A percentile compares a stretch with the other conserved stretches of the same genome.
Evolutionary conservation across 2,797 vertebrate species (phyloP).

Genomic region (Zenarchopterus dispar): DNA sequence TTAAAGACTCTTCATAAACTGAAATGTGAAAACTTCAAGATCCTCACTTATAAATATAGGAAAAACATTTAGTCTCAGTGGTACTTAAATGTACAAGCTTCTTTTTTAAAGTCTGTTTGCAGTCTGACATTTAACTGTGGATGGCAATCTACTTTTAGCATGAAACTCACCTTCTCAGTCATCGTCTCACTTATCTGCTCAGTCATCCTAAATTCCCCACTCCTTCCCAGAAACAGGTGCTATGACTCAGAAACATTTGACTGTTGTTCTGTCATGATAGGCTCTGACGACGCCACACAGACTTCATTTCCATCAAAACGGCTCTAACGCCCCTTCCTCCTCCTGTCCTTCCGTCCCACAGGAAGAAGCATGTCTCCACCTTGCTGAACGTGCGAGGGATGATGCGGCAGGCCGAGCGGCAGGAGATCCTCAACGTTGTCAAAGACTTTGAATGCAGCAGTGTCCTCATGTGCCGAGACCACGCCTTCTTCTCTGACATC

Average conservation of each 20-base stretch:
- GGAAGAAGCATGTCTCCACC: conserved; percentile 88
- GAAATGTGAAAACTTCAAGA: no score
- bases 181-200: neutral
- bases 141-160: no score
- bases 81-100: no score
- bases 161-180: neutral
- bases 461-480: conserved; percentile 68
- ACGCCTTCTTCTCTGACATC: conserved; percentile 87
- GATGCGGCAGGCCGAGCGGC: conserved; percentile 82
- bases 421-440: conserved; percentile 89
- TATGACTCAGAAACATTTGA: conserved; percentile 39
- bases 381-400: conserved; percentile 90
- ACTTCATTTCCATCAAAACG: conserved; percentile 34
- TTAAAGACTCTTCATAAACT: no score
- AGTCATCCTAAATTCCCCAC: neutral
- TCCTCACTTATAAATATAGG: no score
- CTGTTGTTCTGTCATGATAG: conserved; percentile 22
- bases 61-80: no score
- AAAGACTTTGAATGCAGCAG: conserved; percentile 83
- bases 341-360: conserved; percentile 61
- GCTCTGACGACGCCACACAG: conserved; percentile 32
- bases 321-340: conserved; percentile 27
- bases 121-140: no score
- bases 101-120: no score
- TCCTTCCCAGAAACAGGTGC: conserved; percentile 31